phyloP scores from a whole-genome alignment of 2,888 invertebrate genomes.

The Hetaerina titia region DNA sequence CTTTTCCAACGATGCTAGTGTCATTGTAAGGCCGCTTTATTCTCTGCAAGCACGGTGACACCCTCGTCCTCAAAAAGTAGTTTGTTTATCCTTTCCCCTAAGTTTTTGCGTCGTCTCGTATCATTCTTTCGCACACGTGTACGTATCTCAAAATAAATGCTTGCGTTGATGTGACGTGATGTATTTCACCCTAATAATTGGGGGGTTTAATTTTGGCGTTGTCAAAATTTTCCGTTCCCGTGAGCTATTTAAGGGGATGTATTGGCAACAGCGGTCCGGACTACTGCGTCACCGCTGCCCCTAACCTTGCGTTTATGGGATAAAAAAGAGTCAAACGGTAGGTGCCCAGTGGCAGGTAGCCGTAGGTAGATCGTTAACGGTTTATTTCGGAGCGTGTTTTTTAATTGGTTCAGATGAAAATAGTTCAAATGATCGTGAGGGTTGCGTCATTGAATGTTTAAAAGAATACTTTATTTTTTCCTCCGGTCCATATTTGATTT shows the following conservation, averaged over 20 bases:
- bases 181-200: neutral
- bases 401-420: constrained; percentile 6
- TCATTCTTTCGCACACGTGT: too few species aligned
- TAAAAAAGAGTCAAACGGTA: neutral
- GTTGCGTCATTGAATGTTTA: neutral
- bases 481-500: neutral
- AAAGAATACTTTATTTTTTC: neutral
- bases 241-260: neutral
- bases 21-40: too few species aligned
- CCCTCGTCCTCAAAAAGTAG: too few species aligned
- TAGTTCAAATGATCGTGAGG: neutral
- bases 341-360: neutral
- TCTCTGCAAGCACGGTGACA: too few species aligned
- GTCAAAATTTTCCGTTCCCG: neutral
- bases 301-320: neutral
- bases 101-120: too few species aligned
- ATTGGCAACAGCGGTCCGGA: neutral
- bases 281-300: neutral
- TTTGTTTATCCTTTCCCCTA: too few species aligned
- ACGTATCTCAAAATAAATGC: too few species aligned
- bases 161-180: too few species aligned
- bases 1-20: too few species aligned
- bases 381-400: neutral
- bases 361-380: neutral
- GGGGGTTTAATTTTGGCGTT: neutral